Evolutionary conservation across 2,888 invertebrate species (phyloP).

Genomic region (Ormyrus thymus): DNA sequence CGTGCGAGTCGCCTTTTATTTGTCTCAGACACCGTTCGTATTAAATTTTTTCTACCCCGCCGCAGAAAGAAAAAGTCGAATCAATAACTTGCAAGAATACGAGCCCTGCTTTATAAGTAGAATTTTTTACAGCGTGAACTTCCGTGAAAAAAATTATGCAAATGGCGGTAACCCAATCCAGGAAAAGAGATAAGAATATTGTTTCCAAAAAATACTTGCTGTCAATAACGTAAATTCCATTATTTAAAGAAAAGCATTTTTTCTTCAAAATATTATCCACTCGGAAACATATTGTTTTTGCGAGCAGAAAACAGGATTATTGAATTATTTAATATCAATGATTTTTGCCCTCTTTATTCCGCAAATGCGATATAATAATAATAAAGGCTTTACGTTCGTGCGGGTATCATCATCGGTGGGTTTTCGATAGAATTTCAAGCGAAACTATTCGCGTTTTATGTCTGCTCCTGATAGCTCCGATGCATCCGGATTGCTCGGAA

Average conservation of each 20-base stretch:
- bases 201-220: too few species aligned
- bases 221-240: too few species aligned
- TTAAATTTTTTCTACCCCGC: constrained; percentile 7
- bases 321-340: too few species aligned
- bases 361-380: constrained; percentile 44
- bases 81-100: background rate
- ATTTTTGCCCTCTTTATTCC: background rate
- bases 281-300: too few species aligned
- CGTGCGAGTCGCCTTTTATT: constrained; percentile 33
- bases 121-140: too few species aligned
- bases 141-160: too few species aligned
- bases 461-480: constrained; percentile 42
- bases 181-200: too few species aligned
- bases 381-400: constrained; percentile 44
- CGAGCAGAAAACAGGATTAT: background rate
- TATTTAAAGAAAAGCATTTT: too few species aligned
- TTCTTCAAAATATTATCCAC: too few species aligned
- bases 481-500: constrained; percentile 42
- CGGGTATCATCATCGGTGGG: constrained; percentile 26
- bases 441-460: constrained; percentile 51
- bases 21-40: constrained; percentile 9
- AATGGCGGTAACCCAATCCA: too few species aligned
- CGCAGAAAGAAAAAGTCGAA: constrained; percentile 5
- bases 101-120: too few species aligned
- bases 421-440: constrained; percentile 43